Conservation (phyloP, 92 coral and sea anemone genomes). For the Parazoanthus darwini region DNA sequence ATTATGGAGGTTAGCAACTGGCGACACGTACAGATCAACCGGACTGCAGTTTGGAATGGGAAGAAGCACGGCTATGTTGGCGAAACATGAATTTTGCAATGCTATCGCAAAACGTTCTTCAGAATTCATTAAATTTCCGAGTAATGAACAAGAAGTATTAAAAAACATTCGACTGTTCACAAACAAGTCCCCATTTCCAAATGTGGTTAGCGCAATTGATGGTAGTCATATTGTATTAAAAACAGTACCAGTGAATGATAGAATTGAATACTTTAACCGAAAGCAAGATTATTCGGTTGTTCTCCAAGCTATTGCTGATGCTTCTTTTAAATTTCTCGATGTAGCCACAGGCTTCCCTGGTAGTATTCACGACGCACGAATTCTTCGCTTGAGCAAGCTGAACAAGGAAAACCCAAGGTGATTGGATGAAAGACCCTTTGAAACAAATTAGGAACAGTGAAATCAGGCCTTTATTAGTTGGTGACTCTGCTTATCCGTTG, state of each 20-base stretch:
- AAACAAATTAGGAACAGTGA: slow-evolving; percentile 33
- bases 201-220: slow-evolving; percentile 8
- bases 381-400: slow-evolving; percentile 53
- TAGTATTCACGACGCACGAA: slow-evolving; percentile 56
- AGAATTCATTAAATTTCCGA: slow-evolving; percentile 57
- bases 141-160: slow-evolving; percentile 45
- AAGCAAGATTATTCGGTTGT: slow-evolving; percentile 18
- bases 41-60: slow-evolving; percentile 21
- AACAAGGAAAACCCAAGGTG: slow-evolving; percentile 49
- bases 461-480: slow-evolving; percentile 40
- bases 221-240: background rate
- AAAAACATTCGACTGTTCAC: slow-evolving; percentile 30
- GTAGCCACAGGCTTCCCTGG: slow-evolving; percentile 60
- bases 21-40: slow-evolving; percentile 52
- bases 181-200: slow-evolving; percentile 2
- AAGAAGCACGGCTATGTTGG: slow-evolving; percentile 49
- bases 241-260: slow-evolving; percentile 15
- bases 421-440: slow-evolving; percentile 45
- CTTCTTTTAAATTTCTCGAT: slow-evolving; percentile 51
- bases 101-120: slow-evolving; percentile 46
- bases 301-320: slow-evolving; percentile 43
- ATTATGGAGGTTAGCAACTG: slow-evolving; percentile 48
- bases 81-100: slow-evolving; percentile 46
- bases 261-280: background rate
- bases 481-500: slow-evolving; percentile 53